Percentiles rank a stretch among this genome's conserved stretches.
These are phyloP conservation scores for Eulemur albifrons DNA, from an alignment of 2,797 vertebrate species.

Conservation along the genomic window DNA sequence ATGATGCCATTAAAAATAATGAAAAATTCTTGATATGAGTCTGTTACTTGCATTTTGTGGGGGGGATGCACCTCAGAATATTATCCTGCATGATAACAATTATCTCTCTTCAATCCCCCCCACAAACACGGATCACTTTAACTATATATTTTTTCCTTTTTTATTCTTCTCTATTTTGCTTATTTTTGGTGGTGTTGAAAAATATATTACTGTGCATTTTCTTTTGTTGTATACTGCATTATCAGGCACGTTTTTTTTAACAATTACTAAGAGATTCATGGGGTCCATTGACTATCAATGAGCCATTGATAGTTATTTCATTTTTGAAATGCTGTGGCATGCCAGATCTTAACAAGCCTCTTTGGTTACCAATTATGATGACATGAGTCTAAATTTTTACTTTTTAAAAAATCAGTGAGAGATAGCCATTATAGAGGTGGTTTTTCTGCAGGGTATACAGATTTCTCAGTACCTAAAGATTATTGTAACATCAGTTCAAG, in stretches of 20 bases:
- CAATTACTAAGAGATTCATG: not conserved
- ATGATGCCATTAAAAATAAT: not conserved
- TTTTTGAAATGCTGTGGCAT: not conserved
- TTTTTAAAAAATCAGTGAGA: not conserved
- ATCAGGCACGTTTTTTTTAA: not conserved
- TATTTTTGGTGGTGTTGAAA: not conserved
- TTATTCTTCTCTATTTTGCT: not conserved
- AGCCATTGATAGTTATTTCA: not conserved
- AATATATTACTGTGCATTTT: not conserved
- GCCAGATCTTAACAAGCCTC: not conserved
- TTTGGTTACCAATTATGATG: not conserved
- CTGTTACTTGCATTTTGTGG: not conserved
- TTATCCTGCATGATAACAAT: not conserved
- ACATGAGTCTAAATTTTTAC: not conserved
- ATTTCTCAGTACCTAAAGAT: not conserved
- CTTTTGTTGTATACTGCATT: not conserved
- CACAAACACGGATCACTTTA: not conserved
- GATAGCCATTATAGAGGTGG: rapidly evolving
- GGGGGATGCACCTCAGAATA: not conserved
- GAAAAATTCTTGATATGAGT: not conserved
- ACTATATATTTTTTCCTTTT: not conserved
- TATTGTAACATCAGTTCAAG: not conserved
- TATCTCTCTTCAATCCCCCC: not conserved
- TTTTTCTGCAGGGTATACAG: not conserved
- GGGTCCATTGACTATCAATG: not conserved